These are phyloP conservation scores for Trematocara nigrifrons DNA, from an alignment of 2,113 vertebrate species.

Conservation along the genomic window DNA sequence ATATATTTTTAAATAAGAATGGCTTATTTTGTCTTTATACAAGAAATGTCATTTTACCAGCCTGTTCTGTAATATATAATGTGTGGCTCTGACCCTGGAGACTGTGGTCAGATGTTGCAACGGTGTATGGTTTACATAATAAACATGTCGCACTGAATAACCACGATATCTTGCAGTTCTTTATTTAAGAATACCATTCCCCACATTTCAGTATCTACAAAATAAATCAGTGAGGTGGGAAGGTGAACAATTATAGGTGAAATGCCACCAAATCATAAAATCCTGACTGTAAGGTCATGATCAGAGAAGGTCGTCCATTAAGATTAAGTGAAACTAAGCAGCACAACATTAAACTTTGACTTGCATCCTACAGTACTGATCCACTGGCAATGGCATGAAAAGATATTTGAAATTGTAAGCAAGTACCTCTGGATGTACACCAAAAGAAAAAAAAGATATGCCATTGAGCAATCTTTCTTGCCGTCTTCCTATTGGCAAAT, in stretches of 20 bases:
- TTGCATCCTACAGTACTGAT: not conserved
- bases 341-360: not conserved
- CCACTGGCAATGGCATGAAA: not conserved
- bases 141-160: conserved; percentile 5
- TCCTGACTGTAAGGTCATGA: not conserved
- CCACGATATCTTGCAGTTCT: not conserved
- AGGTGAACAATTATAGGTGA: not conserved
- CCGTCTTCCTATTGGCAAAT: not conserved
- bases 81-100: not conserved
- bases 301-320: not conserved
- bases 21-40: not conserved
- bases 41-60: not conserved
- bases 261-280: not conserved
- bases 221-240: not conserved
- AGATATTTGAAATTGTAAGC: not conserved
- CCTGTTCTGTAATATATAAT: not conserved
- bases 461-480: conserved; percentile 14
- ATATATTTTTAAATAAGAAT: not conserved
- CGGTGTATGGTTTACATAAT: not conserved
- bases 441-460: conserved; percentile 7
- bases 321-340: not conserved
- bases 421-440: not conserved
- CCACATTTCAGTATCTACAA: not conserved
- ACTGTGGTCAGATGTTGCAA: not conserved
- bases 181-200: not conserved